phyloP scores from a whole-genome alignment of 2,113 vertebrate genomes.

The Sinocyclocheilus maitianheensis region DNA sequence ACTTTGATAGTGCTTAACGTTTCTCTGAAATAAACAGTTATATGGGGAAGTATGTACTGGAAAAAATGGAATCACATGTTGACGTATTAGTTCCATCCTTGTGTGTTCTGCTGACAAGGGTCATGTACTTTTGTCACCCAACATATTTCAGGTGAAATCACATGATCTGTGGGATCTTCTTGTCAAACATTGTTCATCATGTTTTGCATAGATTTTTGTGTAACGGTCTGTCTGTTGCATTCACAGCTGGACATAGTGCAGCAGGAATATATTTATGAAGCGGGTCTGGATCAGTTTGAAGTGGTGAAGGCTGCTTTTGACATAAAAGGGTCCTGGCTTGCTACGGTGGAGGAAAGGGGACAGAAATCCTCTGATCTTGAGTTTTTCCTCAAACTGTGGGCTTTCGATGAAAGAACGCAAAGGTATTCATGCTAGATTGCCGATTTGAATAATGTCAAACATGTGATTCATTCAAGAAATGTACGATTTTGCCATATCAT shows the following conservation, averaged over 20 bases:
- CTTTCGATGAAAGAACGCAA: conserved; percentile 80
- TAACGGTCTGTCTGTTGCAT: background rate
- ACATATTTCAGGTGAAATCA: background rate
- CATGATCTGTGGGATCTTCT: background rate
- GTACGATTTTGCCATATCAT: background rate
- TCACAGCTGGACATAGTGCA: conserved; percentile 93
- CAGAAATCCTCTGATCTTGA: conserved; percentile 77
- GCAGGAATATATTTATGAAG: conserved; percentile 87
- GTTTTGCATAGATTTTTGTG: background rate
- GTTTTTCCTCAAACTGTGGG: conserved; percentile 89
- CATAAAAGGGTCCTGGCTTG: conserved; percentile 81
- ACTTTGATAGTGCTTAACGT: background rate
- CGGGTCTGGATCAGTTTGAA: conserved; percentile 82
- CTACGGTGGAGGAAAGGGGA: conserved; percentile 88
- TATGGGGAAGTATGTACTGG: conserved; percentile 4
- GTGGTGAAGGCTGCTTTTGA: conserved; percentile 83
- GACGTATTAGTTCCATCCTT: background rate
- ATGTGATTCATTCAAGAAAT: background rate
- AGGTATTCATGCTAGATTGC: conserved; percentile 74
- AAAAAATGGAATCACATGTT: background rate
- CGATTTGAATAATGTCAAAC: background rate
- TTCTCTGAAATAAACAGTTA: background rate
- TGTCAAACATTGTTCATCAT: background rate
- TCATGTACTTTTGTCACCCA: background rate
- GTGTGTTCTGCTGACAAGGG: background rate